phyloP scores from a whole-genome alignment of 2,888 invertebrate species.

The Podotricha telesiphe region DNA sequence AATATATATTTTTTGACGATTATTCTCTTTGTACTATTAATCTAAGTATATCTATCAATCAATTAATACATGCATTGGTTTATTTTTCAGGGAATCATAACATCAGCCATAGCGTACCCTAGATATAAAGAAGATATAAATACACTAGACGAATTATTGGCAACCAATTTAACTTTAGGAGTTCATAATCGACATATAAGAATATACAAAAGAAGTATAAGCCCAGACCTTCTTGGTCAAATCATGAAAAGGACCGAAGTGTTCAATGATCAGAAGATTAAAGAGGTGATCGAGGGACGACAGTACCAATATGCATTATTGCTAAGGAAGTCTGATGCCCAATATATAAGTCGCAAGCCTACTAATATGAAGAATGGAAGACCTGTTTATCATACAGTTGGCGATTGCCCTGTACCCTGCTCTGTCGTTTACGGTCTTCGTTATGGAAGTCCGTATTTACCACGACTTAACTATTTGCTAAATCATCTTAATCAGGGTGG shows the following conservation, averaged over 20 bases:
- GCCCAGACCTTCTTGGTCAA: slow-evolving; percentile 48
- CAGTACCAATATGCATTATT: slow-evolving; percentile 76
- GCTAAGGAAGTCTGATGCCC: slow-evolving; percentile 72
- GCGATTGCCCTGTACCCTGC: slow-evolving; percentile 82
- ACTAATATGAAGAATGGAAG: slow-evolving; percentile 66
- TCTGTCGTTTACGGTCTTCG: slow-evolving; percentile 81
- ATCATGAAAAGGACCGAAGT: slow-evolving; percentile 64
- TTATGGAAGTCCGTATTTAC: slow-evolving; percentile 84
- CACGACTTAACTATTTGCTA: slow-evolving; percentile 72
- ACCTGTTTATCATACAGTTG: slow-evolving; percentile 75
- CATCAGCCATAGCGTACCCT: slow-evolving; percentile 71
- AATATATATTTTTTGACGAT: too few relatives aligned
- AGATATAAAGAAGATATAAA: slow-evolving; percentile 64
- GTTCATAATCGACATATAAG: slow-evolving; percentile 65
- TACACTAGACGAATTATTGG: slow-evolving; percentile 55
- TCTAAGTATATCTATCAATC: too few relatives aligned
- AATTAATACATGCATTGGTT: slow-evolving; percentile 15
- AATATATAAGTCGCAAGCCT: slow-evolving; percentile 59
- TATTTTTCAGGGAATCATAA: slow-evolving; percentile 71
- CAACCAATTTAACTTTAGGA: slow-evolving; percentile 65
- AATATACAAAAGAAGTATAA: slow-evolving; percentile 64
- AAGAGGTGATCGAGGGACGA: slow-evolving; percentile 63
- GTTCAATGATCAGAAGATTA: slow-evolving; percentile 68
- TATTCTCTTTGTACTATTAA: too few relatives aligned
- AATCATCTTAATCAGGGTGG: slow-evolving; percentile 78